Evolutionary conservation across 2,113 vertebrate species (phyloP).

Genomic region (Glaucidium brasilianum): DNA sequence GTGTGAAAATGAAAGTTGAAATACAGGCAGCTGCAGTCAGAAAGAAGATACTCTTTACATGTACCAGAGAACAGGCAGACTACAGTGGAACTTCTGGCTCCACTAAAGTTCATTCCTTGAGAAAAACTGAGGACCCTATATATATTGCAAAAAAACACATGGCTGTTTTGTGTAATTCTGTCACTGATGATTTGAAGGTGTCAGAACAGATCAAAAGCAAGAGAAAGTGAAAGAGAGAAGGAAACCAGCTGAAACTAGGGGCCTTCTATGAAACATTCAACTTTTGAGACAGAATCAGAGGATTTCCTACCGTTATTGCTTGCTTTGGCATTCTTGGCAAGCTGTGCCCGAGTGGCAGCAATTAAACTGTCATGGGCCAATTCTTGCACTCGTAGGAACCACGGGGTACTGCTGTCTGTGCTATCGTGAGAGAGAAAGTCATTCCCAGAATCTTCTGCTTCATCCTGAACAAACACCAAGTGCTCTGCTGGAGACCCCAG

Average conservation of each 20-base stretch:
- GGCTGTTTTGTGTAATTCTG: background rate
- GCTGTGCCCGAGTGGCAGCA: constrained; percentile 93
- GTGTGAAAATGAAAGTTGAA: constrained; percentile 31
- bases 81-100: background rate
- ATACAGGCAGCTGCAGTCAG: background rate
- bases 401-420: constrained; percentile 89
- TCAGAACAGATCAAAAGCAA: background rate
- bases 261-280: background rate
- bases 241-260: background rate
- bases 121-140: background rate
- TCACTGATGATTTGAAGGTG: background rate
- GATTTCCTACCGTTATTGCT: constrained; percentile 80
- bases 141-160: background rate
- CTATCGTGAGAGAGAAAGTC: constrained; percentile 86
- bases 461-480: constrained; percentile 91
- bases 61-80: background rate
- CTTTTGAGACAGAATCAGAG: background rate
- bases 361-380: constrained; percentile 97
- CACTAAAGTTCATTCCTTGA: background rate
- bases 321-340: constrained; percentile 91
- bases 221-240: background rate
- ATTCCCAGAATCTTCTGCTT: constrained; percentile 85
- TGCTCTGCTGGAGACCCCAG: constrained; percentile 89
- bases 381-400: constrained; percentile 96
- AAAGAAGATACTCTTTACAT: background rate